Base-by-base conservation (phyloP, 2,888 invertebrate genomes). In the Linnaemya vulpina region DNA sequence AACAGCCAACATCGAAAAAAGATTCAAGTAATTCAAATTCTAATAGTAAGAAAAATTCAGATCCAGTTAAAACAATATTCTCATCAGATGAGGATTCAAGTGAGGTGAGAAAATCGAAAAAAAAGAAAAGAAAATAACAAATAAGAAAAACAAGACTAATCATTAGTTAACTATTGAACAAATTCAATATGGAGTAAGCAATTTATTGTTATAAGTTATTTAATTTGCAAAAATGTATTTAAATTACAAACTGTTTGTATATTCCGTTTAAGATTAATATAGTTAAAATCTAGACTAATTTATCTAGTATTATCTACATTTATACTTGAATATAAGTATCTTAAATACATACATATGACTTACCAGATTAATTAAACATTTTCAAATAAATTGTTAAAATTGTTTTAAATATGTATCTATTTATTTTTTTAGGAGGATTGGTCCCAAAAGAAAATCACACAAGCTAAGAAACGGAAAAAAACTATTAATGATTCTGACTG, bases 381-480 rank as follows among this genome's bases (percentile, higher is more conserved):
- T 65, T 3, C 7, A 71, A 71, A 65, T 68, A 51, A 76, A 63
- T 55, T 63, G 22, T 70, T 76, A 77, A 65, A 51, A 40, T 49
- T 9, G 60, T 68, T 55, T 71, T 55, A 55, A 74, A 65, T 53
- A 51, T 20, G 20, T 51, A 78, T 51, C 30, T 74, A 60, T 78
- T 86, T 86, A 84, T 51, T 71, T 90, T 30, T 88, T 95, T 96
- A 98, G 91, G 98, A 98, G 93, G 97, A 97, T 93, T 96, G 97
- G 91, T 96, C 97, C 30, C 97, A 97, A 93, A 96, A 96, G 89
- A 97, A 97, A 89, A 88, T 89, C 40, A 87, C 90, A 93, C 96
- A 96, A 93, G 96, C 97, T 86, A 98, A 98, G 93, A 96, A 97
- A 91, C 94, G 98, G 93, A 97, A 97, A 96, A 97, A 97, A 94